Base-by-base conservation (phyloP, 1,140 invertebrate species). In the Muscidifurax raptorellus region DNA sequence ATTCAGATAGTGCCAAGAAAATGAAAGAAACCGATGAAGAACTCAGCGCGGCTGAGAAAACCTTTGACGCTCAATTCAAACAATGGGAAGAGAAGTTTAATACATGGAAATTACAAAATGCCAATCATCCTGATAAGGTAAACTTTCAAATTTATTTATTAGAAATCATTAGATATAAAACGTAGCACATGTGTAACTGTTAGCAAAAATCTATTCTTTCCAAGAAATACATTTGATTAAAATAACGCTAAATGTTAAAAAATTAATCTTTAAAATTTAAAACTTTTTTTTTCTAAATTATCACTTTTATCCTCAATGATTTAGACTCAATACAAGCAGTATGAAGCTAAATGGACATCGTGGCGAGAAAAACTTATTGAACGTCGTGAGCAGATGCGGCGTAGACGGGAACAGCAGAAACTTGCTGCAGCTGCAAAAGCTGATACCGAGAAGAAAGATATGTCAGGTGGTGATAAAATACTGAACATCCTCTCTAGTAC, bases 41-140 rank as follows among this genome's bases (percentile, higher is more conserved):
- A 87, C 88, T 95, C 32, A 94, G 95, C 9, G 95, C 96, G 89
- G 95, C 96, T 86, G 96, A 97, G 90, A 96, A 95, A 90, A 95
- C 95, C 71, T 97, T 98, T 92, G 96, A 97, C 89, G 95, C 95
- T 80, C 95, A 97, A 88, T 97, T 98, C 89, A 94, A 95, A 89
- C 95, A 96, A 88, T 98, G 97, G 97, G 97, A 98, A 91, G 94
- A 96, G 86, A 95, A 97, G 88, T 97, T 97, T 89, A 95, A 96
- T 87, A 96, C 96, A 87, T 98, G 97, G 97, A 97, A 96, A 90
- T 94, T 95, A 84, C 96, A 97, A 89, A 97, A 97, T 93, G 95
- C 95, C 28, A 96, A 96, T 91, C 97, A 98, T 94, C 97, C 97
- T 22, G 96, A 97, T 89, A 97, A 96, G 92, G 95, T 95, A 92